These are phyloP conservation scores for Drosophila meridionalis DNA, from an alignment of 2,888 invertebrate species.

Conservation along the genomic window DNA sequence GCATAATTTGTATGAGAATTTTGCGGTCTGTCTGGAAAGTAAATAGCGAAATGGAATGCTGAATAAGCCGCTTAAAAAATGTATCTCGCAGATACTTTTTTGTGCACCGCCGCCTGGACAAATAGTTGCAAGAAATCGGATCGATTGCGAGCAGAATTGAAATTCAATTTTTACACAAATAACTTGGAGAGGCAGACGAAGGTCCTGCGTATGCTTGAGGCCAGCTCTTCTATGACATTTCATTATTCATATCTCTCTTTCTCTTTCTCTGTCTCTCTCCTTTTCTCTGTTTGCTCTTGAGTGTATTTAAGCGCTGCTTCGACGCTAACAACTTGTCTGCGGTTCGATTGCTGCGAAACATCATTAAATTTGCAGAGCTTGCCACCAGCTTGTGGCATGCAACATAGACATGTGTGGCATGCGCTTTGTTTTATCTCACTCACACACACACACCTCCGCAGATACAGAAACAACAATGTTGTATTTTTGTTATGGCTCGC, in stretches of 20 bases:
- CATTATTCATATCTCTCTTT: conserved; percentile 17
- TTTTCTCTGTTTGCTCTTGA: background rate
- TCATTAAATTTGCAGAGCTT: conserved; percentile 62
- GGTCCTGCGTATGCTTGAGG: conserved; percentile 13
- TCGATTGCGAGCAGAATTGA: conserved; percentile 67
- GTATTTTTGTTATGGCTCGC: conserved; percentile 44
- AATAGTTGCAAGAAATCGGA: conserved; percentile 53
- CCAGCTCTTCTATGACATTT: conserved; percentile 16
- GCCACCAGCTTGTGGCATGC: conserved; percentile 27
- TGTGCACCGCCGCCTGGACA: conserved; percentile 27
- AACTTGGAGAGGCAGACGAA: conserved; percentile 24
- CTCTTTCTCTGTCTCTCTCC: conserved; percentile 3
- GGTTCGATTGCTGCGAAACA: conserved; percentile 41
- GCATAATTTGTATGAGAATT: conserved; percentile 48
- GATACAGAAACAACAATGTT: conserved; percentile 27
- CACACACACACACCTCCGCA: background rate
- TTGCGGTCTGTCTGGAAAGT: background rate
- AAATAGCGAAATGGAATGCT: conserved; percentile 5
- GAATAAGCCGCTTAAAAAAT: conserved; percentile 45
- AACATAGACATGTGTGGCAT: background rate
- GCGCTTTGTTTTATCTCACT: conserved; percentile 25
- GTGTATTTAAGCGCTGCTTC: conserved; percentile 27
- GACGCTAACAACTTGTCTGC: conserved; percentile 21
- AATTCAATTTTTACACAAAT: conserved; percentile 69
- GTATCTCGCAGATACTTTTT: conserved; percentile 26